These are phyloP conservation scores for Campaea margaritaria DNA, from an alignment of 2,888 invertebrate genomes.

Conservation along the genomic window DNA sequence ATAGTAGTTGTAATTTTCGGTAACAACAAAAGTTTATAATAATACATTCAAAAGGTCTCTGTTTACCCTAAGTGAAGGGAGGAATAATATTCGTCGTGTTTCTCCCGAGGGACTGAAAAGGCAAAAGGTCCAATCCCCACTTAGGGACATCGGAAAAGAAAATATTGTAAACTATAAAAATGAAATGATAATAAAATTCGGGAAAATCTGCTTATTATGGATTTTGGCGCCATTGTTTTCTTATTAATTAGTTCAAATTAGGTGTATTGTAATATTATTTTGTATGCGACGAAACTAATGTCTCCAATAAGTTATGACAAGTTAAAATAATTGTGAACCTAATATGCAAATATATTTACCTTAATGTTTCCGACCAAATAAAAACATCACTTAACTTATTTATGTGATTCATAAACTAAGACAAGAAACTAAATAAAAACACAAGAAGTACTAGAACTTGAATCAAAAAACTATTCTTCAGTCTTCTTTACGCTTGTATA, in stretches of 20 bases:
- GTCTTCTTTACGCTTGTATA: not conserved
- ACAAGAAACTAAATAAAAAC: too few species aligned
- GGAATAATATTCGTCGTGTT: slow-evolving; percentile 72
- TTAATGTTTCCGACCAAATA: too few species aligned
- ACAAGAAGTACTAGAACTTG: too few species aligned
- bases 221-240: slow-evolving; percentile 6
- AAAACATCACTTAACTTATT: too few species aligned
- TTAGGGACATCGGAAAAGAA: slow-evolving; percentile 66
- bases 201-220: slow-evolving; percentile 13
- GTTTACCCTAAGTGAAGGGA: slow-evolving; percentile 63
- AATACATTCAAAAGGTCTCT: slow-evolving; percentile 70
- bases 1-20: slow-evolving; percentile 62
- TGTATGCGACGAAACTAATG: too few species aligned
- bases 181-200: slow-evolving; percentile 40
- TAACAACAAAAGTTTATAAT: slow-evolving; percentile 73
- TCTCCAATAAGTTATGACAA: too few species aligned
- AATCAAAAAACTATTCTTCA: too few species aligned
- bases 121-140: slow-evolving; percentile 73
- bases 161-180: slow-evolving; percentile 65
- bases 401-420: too few species aligned
- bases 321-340: too few species aligned
- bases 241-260: slow-evolving; percentile 1
- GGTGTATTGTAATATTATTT: not conserved
- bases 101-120: slow-evolving; percentile 68
- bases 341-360: too few species aligned